These are phyloP conservation scores for Lagorchestes hirsutus DNA, from an alignment of 2,797 vertebrate genomes.

Conservation along the genomic window DNA sequence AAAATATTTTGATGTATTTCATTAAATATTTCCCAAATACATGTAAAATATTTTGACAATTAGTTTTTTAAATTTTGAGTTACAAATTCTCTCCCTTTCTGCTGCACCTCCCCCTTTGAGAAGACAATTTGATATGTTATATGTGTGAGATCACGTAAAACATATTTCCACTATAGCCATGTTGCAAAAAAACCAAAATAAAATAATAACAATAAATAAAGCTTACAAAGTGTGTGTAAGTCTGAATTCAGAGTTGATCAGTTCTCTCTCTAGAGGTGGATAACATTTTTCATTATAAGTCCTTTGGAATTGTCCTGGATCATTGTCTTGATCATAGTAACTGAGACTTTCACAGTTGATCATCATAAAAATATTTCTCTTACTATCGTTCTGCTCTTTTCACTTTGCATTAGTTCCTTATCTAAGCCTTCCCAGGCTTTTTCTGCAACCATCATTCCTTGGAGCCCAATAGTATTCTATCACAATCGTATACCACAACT, in stretches of 20 bases:
- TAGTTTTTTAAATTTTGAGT: background rate
- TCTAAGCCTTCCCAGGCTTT: background rate
- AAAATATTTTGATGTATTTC: background rate
- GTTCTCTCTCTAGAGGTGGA: background rate
- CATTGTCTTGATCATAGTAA: background rate
- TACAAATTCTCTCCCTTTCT: background rate
- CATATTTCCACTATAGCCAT: background rate
- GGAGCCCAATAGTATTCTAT: background rate
- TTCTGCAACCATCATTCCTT: background rate
- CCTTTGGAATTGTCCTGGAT: background rate
- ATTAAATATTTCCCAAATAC: background rate
- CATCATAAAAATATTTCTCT: background rate
- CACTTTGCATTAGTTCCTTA: background rate
- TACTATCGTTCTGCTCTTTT: background rate
- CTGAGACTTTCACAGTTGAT: background rate
- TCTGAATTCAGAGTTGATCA: background rate
- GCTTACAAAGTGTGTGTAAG: background rate
- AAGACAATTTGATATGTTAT: background rate
- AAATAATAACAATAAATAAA: background rate
- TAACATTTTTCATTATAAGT: background rate
- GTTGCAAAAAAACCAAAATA: background rate
- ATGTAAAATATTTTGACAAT: background rate
- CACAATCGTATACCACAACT: background rate
- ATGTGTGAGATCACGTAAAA: background rate
- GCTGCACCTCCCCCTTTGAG: background rate